A percentile compares a stretch with the other conserved stretches of the same genome.
Conservation (phyloP, 92 coral and sea anemone species). For the Heteractis magnifica region DNA sequence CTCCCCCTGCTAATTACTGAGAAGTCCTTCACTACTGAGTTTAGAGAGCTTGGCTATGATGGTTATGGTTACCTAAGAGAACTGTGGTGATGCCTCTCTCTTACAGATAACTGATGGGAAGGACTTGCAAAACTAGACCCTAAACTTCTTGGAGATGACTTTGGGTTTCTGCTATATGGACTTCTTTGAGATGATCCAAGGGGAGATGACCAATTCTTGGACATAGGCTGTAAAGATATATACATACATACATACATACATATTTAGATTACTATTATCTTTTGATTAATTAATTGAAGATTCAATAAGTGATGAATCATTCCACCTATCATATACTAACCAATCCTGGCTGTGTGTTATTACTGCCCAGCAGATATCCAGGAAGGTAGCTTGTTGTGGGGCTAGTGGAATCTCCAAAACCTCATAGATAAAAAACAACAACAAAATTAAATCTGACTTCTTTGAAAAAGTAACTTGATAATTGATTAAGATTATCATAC, state of each 20-base stretch:
- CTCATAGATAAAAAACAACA: slow-evolving; percentile 9
- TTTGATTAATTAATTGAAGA: too few species aligned
- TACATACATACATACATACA: background rate
- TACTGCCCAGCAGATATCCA: slow-evolving; percentile 87
- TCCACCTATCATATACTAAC: slow-evolving; percentile 23
- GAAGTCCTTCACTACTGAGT: too few species aligned
- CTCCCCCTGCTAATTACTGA: too few species aligned
- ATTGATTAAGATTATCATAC: slow-evolving; percentile 12
- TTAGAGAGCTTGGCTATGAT: too few species aligned
- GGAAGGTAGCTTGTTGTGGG: slow-evolving; percentile 79
- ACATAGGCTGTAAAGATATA: slow-evolving; percentile 38
- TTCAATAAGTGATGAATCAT: background rate
- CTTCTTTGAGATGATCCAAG: slow-evolving; percentile 41
- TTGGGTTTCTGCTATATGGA: slow-evolving; percentile 25
- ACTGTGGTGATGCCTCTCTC: slow-evolving; percentile 32
- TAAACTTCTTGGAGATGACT: slow-evolving; percentile 37
- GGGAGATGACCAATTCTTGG: slow-evolving; percentile 44
- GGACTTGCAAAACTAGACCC: slow-evolving; percentile 20
- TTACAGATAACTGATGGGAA: slow-evolving; percentile 27
- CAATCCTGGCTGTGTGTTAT: slow-evolving; percentile 62
- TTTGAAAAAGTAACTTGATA: background rate
- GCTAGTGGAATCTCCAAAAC: slow-evolving; percentile 48
- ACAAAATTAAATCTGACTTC: background rate
- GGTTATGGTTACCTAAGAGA: slow-evolving; percentile 16
- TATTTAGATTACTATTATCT: background rate